Evolutionary conservation across 2,888 invertebrate genomes (phyloP), one percentile per base, ranked within the genome.

Genomic region (Ormia ochracea): DNA sequence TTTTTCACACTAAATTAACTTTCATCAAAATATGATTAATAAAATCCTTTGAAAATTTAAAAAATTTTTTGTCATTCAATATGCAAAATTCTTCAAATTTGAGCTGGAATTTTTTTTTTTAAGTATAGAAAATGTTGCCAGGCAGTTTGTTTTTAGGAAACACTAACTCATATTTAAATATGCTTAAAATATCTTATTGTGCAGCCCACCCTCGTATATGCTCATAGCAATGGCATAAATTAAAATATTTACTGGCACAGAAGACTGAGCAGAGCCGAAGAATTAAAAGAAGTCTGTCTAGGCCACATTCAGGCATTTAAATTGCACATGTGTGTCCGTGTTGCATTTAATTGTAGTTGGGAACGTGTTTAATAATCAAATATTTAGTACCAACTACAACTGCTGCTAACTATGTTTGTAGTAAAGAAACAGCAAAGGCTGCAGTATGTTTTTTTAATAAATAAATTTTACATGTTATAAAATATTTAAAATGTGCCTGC

Each of bases 351-450:
- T 74, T 54, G 43, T 33, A 52, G 17, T 48, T 48, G 65, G 59
- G 58, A 21, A 74, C 74, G 66, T 66, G 33, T 74, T 50, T 36
- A 50, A 58, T 74, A 72, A 43, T 54, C 41, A 63, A 54, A 63
- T 63, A 72, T 61, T 61, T 61, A 72, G 10, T 52, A 54, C 17
- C 61, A 70, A 41, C 48, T 52, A 59, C 45, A 26, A 54, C 33
- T 52, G 61, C 72, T 10, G 33, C 31, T 28, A 69, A 58, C 48
- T 19, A 45, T 36, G 31, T 21, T 14, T 45, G 26, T 50, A 28
- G 14, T 28, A 50, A 33, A 21, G 12, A 41, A 17, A 6, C 1
- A 38, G 17, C 14, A 7, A 48, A 19, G 48, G 23, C 36, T 38
- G 28, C 14, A n/a, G 12, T 50, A 9, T 1, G 38, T 26, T 14